phyloP scores from a whole-genome alignment of 2,797 vertebrate genomes.

The Microctenopoma lineatum region DNA sequence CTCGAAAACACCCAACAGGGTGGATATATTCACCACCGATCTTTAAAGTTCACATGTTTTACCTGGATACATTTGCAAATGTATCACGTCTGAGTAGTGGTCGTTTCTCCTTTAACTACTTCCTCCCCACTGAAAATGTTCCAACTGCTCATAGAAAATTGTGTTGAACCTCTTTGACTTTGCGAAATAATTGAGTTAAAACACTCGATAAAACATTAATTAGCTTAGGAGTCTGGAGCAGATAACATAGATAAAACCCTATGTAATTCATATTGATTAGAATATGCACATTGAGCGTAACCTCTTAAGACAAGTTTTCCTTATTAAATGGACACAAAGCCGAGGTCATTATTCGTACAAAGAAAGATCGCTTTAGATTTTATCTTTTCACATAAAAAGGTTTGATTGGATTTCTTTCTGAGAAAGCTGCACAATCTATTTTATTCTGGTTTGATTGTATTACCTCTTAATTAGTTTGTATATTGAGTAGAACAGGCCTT shows the following conservation, averaged over 20 bases:
- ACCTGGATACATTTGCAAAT: slow-evolving; percentile 13
- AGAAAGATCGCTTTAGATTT: slow-evolving; percentile 88
- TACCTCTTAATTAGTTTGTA: slow-evolving; percentile 90
- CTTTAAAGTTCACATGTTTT: slow-evolving; percentile 14
- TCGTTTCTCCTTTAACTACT: slow-evolving; percentile 38
- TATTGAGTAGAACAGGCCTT: slow-evolving; percentile 88
- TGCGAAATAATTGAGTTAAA: slow-evolving; percentile 90
- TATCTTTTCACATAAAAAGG: slow-evolving; percentile 90
- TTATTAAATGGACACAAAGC: slow-evolving; percentile 89
- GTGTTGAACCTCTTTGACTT: slow-evolving; percentile 87
- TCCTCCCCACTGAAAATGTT: slow-evolving; percentile 58
- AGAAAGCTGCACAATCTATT: slow-evolving; percentile 83
- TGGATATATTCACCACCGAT: background rate
- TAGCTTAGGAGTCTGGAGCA: slow-evolving; percentile 88
- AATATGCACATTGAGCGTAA: slow-evolving; percentile 89
- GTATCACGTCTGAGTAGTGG: background rate
- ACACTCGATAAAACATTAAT: slow-evolving; percentile 91
- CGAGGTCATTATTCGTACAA: slow-evolving; percentile 87
- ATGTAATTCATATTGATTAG: slow-evolving; percentile 91
- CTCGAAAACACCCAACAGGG: background rate
- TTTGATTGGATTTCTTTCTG: slow-evolving; percentile 89
- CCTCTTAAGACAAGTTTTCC: slow-evolving; percentile 89
- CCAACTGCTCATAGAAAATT: slow-evolving; percentile 75
- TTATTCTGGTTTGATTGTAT: slow-evolving; percentile 89
- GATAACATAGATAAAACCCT: slow-evolving; percentile 90